Base-by-base conservation (phyloP, 2,888 invertebrate species). In the Melanotus villosus region DNA sequence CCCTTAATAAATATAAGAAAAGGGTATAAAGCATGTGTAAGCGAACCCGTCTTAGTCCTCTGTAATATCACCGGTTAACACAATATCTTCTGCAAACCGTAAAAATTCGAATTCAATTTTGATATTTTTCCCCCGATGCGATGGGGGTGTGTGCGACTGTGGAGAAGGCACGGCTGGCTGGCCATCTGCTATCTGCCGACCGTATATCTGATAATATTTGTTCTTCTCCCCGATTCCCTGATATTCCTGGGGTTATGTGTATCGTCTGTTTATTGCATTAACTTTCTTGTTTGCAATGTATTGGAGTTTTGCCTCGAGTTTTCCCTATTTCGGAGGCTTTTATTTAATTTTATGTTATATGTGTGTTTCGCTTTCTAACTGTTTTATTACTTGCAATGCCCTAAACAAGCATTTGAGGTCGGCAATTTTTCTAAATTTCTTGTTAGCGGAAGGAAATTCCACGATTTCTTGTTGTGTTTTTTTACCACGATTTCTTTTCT, bases 211-310 rank as follows among this genome's bases (percentile, higher is more conserved):
- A 52, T 65, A 65, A 65, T 69, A 65, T 69, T 69, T 69, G 65
- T 68, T 68, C 62, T 68, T 62, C 57, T 54, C 56, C 47, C 32
- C 64, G 58, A 50, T 58, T 52, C 47, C 52, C 38, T 43, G 64
- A 68, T 68, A 65, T 68, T 68, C 63, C 56, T 23, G 65, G 54
- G 57, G 59, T 65, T 68, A 65, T 69, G 54, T 65, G 65, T 65
- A 69, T 69, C 69, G 57, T 69, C 60, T 69, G 65, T 69, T 65
- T 69, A 69, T 69, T 65, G 59, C 43, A 69, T 69, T 69, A 69
- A 69, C 36, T 68, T 68, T 67, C 45, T 54, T 68, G 54, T 68
- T 59, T 59, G 41, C 56, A 43, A 63, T 68, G 38, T 63, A 68
- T 68, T 56, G 47, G 56, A 68, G 52, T 68, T 65, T 59, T 60